phyloP scores from a whole-genome alignment of 2,888 invertebrate genomes.

The Formica aserva region DNA sequence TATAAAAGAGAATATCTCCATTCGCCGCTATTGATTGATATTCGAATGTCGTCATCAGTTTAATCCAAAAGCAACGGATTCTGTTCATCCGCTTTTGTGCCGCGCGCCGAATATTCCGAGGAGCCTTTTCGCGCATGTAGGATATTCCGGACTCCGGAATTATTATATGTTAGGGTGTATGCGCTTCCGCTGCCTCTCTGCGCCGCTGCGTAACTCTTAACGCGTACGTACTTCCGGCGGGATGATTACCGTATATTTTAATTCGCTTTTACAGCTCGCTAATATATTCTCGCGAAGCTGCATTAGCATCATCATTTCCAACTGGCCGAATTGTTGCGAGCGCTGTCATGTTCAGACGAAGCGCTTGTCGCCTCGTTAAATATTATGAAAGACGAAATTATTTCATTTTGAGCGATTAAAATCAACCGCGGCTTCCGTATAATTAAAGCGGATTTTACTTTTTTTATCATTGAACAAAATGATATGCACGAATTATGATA shows the following conservation, averaged over 20 bases:
- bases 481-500: not conserved
- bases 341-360: conserved; percentile 31
- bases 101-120: not conserved
- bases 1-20: not conserved
- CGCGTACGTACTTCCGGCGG: not conserved
- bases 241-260: conserved; percentile 9
- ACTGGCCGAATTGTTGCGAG: conserved; percentile 26
- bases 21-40: not conserved
- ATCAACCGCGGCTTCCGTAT: conserved; percentile 3
- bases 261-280: not conserved
- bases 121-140: conserved; percentile 8
- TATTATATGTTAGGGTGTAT: not conserved
- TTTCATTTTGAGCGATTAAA: not conserved
- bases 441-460: conserved; percentile 12
- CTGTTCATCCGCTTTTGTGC: not conserved
- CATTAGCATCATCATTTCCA: conserved; percentile 41
- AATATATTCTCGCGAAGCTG: not conserved
- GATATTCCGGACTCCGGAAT: not conserved
- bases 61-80: not conserved
- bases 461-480: not conserved
- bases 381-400: conserved; percentile 22
- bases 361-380: conserved; percentile 11
- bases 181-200: not conserved
- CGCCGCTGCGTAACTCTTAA: conserved; percentile 15
- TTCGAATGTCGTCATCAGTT: not conserved